Percentiles rank a stretch among this genome's conserved stretches.
phyloP scores from a whole-genome alignment of 2,113 vertebrate genomes.

The Neolamprologus brichardi region DNA sequence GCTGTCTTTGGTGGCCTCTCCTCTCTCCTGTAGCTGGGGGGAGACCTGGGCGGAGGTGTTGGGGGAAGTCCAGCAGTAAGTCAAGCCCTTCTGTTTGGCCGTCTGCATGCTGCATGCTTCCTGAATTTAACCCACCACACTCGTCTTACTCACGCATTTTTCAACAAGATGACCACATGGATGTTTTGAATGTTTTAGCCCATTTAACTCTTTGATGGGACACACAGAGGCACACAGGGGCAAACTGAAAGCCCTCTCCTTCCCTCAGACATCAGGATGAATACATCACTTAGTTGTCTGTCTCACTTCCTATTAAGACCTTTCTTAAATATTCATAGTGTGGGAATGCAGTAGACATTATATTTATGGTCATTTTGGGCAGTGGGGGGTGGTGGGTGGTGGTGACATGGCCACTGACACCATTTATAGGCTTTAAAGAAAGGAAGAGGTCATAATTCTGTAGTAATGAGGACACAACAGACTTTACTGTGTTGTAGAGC shows the following conservation, averaged over 20 bases:
- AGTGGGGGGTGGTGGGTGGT: background rate
- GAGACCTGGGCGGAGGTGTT: conserved; percentile 99
- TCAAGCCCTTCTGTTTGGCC: conserved; percentile 67
- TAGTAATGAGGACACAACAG: background rate
- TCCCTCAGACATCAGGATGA: background rate
- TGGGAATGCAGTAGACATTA: background rate
- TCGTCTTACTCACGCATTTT: background rate
- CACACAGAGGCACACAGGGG: background rate
- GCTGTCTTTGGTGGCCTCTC: conserved; percentile 56
- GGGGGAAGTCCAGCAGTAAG: conserved; percentile 99
- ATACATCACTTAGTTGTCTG: background rate
- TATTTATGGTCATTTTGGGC: background rate
- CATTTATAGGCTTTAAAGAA: background rate
- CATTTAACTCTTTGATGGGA: background rate
- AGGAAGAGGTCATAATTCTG: background rate
- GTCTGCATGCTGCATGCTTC: conserved; percentile 42
- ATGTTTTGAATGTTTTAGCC: background rate
- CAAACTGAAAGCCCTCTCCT: background rate
- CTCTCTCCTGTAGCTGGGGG: conserved; percentile 89
- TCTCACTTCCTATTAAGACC: background rate
- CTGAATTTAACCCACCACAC: background rate
- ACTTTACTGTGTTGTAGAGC: too few relatives aligned
- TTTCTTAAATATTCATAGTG: background rate
- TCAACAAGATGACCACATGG: background rate
- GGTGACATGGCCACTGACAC: background rate